Evolutionary conservation across 2,888 invertebrate genomes (phyloP).

Genomic region (Temnothorax ravouxi): DNA sequence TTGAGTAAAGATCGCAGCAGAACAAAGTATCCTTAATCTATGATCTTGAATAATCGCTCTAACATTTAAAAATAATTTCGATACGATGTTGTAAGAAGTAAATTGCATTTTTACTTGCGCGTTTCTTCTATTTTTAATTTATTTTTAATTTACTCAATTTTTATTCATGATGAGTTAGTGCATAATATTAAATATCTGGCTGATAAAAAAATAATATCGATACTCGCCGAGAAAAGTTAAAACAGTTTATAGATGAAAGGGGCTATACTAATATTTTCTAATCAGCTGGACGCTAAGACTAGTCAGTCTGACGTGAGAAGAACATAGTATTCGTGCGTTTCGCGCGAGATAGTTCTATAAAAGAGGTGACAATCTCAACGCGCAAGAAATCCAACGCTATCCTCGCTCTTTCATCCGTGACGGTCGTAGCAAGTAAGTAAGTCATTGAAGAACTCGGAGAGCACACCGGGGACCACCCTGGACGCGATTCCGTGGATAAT

Average conservation of each 20-base stretch:
- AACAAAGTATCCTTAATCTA: neutral
- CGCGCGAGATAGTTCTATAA: neutral
- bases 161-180: neutral
- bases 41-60: neutral
- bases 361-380: slow-evolving; percentile 12
- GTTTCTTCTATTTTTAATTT: neutral
- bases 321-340: neutral
- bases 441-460: slow-evolving; percentile 31
- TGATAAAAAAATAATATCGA: neutral
- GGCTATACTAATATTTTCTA: neutral
- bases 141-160: neutral
- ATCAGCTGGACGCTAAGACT: neutral
- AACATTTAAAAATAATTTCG: neutral
- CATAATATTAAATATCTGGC: neutral
- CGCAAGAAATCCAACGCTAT: slow-evolving; percentile 6
- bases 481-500: slow-evolving; percentile 43
- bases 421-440: slow-evolving; percentile 40
- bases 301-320: neutral
- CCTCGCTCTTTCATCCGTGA: slow-evolving; percentile 35
- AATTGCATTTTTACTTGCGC: neutral
- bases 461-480: slow-evolving; percentile 51
- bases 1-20: neutral
- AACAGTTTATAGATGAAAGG: neutral
- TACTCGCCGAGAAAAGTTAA: neutral
- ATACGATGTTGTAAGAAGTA: neutral